Conservation (phyloP, 53 echinoderm and acorn worm genomes). For the Glandiceps talaboti region DNA sequence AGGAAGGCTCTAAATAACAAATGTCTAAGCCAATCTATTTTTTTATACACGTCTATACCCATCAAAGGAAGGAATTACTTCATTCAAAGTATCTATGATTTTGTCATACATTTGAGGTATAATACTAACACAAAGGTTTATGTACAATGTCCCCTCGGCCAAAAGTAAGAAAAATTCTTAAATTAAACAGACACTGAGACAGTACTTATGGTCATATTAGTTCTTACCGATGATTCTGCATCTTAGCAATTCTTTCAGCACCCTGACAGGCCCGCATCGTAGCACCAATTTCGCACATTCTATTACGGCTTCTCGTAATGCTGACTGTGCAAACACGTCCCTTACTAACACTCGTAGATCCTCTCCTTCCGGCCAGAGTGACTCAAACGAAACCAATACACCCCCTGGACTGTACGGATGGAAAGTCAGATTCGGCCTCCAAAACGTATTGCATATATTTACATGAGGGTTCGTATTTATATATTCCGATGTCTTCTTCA, state of each 20-base stretch:
- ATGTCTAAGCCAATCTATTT: too few species aligned
- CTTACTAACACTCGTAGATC: constrained; percentile 23
- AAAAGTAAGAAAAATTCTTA: too few species aligned
- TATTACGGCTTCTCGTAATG: constrained; percentile 37
- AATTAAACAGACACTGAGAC: too few species aligned
- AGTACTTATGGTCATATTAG: too few species aligned
- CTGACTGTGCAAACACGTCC: constrained; percentile 45
- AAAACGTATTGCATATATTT: constrained; percentile 57
- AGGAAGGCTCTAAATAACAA: too few species aligned
- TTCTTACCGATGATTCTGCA: constrained; percentile 54
- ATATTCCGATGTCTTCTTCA: background rate
- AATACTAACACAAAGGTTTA: too few species aligned
- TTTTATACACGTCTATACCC: too few species aligned
- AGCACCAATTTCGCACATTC: constrained; percentile 53
- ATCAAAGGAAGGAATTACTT: too few species aligned
- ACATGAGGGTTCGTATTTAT: background rate
- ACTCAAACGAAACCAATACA: constrained; percentile 37
- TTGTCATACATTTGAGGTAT: too few species aligned
- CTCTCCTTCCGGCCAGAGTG: constrained; percentile 64
- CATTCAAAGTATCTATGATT: too few species aligned
- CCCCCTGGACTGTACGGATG: constrained; percentile 49
- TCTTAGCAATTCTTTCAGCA: constrained; percentile 54
- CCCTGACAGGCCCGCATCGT: constrained; percentile 56
- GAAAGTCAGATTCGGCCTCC: constrained; percentile 77
- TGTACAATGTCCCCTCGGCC: too few species aligned